These are phyloP conservation scores for Platysternon megacephalum DNA, from an alignment of 2,113 vertebrate genomes.

Conservation along the genomic window DNA sequence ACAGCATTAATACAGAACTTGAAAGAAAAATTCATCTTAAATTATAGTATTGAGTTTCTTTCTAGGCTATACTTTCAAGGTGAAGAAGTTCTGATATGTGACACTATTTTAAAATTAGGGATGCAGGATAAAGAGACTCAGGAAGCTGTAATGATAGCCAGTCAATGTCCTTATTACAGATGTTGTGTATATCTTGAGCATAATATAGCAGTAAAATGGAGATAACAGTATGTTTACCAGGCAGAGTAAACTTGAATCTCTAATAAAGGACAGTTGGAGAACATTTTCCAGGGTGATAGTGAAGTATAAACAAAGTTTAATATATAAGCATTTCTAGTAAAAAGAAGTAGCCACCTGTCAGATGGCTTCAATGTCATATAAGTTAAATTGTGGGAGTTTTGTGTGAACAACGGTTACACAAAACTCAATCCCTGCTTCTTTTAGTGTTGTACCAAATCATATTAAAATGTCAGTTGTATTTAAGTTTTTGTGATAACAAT, in stretches of 20 bases:
- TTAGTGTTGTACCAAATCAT: rapidly evolving
- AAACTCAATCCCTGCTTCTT: background rate
- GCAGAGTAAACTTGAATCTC: background rate
- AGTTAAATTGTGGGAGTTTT: background rate
- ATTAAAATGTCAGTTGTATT: rapidly evolving
- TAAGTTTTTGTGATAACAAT: background rate
- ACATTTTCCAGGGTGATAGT: background rate
- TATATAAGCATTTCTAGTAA: background rate
- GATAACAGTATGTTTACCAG: background rate
- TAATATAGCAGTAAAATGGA: background rate
- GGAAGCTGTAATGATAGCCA: background rate
- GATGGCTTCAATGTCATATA: background rate
- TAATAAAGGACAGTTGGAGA: no score
- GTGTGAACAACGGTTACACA: background rate
- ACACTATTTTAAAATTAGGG: background rate
- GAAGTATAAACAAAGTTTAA: background rate
- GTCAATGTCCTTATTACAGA: background rate
- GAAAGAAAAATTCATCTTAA: background rate
- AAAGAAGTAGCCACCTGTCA: background rate
- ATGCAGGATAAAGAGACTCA: background rate
- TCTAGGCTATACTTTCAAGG: background rate
- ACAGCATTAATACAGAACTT: background rate
- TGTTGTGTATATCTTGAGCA: background rate
- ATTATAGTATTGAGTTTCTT: background rate
- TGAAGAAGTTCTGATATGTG: background rate